Evolutionary conservation across 2,113 vertebrate species (phyloP).

Genomic region (Camelus bactrianus): DNA sequence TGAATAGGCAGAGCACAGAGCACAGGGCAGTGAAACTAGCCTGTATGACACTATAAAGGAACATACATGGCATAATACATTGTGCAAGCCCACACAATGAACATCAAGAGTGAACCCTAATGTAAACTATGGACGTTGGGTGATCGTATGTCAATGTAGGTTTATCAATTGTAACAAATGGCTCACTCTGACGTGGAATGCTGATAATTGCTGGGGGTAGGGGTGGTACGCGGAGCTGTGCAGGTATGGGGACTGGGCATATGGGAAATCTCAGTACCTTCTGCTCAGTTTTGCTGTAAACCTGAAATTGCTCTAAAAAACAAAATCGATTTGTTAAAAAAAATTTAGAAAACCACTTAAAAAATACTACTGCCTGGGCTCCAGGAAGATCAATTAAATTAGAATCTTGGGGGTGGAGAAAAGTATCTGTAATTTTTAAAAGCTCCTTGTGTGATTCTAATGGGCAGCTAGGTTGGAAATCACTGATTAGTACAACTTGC

Average conservation of each 20-base stretch:
- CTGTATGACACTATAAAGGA: not conserved
- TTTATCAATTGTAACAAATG: not conserved
- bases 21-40: not conserved
- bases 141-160: not conserved
- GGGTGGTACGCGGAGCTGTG: not conserved
- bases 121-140: not conserved
- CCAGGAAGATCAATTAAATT: constrained; percentile 5
- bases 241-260: not conserved
- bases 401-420: not conserved
- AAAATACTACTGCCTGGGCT: not conserved
- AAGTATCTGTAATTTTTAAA: constrained; percentile 20
- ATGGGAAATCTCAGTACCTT: not conserved
- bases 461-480: not conserved
- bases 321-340: not conserved
- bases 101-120: not conserved
- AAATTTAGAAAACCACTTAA: not conserved
- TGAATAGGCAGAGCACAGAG: not conserved
- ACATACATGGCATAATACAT: not conserved
- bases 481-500: not conserved
- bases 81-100: not conserved
- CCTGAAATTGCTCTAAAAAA: constrained; percentile 38
- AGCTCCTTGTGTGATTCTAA: not conserved
- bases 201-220: not conserved
- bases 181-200: not conserved
- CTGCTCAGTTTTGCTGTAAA: constrained; percentile 25